phyloP scores from a whole-genome alignment of 2,888 invertebrate genomes.

The Melanostoma scalare region DNA sequence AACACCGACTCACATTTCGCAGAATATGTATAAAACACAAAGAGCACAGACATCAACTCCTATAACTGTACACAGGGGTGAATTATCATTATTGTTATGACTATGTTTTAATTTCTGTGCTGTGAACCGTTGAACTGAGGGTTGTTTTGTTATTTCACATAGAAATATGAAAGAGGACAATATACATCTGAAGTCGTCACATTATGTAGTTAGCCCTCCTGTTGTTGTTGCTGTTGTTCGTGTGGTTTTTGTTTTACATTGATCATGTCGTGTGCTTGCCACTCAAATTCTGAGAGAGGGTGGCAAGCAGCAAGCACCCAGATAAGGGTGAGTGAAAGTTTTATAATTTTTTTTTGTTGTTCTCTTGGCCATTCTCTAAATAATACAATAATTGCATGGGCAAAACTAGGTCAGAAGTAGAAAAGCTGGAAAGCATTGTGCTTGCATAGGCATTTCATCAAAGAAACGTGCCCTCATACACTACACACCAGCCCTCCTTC shows the following conservation, averaged over 20 bases:
- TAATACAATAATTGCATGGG: slow-evolving; percentile 66
- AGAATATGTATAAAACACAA: slow-evolving; percentile 6
- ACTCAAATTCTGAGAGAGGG: neutral
- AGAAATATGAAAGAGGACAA: slow-evolving; percentile 40
- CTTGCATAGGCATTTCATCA: slow-evolving; percentile 65
- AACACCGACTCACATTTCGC: slow-evolving; percentile 10
- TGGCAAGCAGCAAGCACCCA: slow-evolving; percentile 12
- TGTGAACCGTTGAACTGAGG: slow-evolving; percentile 52
- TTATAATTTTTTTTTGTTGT: slow-evolving; percentile 53
- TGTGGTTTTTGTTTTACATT: slow-evolving; percentile 45
- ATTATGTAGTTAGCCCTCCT: slow-evolving; percentile 47
- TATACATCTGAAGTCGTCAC: slow-evolving; percentile 37
- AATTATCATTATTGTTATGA: slow-evolving; percentile 71
- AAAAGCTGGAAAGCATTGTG: slow-evolving; percentile 61
- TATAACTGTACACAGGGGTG: slow-evolving; percentile 26
- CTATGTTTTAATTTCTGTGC: slow-evolving; percentile 69
- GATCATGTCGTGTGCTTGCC: slow-evolving; percentile 53
- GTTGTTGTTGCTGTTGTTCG: slow-evolving; percentile 38
- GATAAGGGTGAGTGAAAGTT: slow-evolving; percentile 58
- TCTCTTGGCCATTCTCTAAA: slow-evolving; percentile 64
- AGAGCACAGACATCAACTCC: slow-evolving; percentile 16
- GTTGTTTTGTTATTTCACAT: slow-evolving; percentile 50
- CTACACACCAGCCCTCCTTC: slow-evolving; percentile 4
- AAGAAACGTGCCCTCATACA: slow-evolving; percentile 30
- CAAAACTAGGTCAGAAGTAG: slow-evolving; percentile 62